Conservation (phyloP, 53 echinoderm and acorn worm species). For the Apostichopus leukothele region DNA sequence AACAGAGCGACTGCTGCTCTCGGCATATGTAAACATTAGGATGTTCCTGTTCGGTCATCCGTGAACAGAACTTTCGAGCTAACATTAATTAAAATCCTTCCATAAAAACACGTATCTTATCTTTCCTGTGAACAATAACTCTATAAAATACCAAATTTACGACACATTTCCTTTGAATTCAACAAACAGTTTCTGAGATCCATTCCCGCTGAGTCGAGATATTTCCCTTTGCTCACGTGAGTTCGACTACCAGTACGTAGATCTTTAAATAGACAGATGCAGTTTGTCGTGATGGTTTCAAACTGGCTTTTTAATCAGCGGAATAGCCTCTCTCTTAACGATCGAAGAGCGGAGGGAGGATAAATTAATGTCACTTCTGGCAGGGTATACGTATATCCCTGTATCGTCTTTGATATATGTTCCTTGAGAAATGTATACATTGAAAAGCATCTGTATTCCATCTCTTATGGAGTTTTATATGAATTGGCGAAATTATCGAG, state of each 20-base stretch:
- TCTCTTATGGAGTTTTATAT: not conserved
- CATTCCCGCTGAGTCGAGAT: not conserved
- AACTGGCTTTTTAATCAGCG: constrained; percentile 43
- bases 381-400: constrained; percentile 26
- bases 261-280: constrained; percentile 13
- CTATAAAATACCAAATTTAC: constrained; percentile 30
- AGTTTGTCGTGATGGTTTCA: constrained; percentile 40
- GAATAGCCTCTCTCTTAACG: constrained; percentile 44
- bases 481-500: constrained; percentile 3
- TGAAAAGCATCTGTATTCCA: constrained; percentile 14
- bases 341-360: constrained; percentile 23
- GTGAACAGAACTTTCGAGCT: not conserved
- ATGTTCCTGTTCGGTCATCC: not conserved
- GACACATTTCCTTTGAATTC: constrained; percentile 7
- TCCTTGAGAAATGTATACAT: constrained; percentile 33
- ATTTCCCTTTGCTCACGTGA: constrained; percentile 27
- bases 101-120: constrained; percentile 15
- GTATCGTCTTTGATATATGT: constrained; percentile 33
- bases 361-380: constrained; percentile 39
- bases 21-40: not conserved
- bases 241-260: not conserved
- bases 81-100: constrained; percentile 14
- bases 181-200: not conserved
- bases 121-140: constrained; percentile 20
- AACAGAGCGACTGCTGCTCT: not conserved